A percentile compares a stretch with the other conserved stretches of the same genome.
These are phyloP conservation scores for Brenthis daphne DNA, from an alignment of 2,888 invertebrate species.

Conservation along the genomic window DNA sequence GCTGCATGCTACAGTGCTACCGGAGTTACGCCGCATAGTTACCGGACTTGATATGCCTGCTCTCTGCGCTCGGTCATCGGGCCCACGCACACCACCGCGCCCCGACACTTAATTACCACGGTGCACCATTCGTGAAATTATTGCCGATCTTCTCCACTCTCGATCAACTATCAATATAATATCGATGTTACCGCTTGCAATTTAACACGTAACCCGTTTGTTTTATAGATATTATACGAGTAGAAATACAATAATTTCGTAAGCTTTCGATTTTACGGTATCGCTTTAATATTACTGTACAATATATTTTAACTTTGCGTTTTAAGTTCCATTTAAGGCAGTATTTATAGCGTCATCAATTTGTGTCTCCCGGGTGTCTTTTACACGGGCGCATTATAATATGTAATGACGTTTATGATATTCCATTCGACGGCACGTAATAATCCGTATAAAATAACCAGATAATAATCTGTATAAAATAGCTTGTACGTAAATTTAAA, in stretches of 20 bases:
- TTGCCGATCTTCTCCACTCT: conserved; percentile 69
- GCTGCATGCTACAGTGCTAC: conserved; percentile 81
- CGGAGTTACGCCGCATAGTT: conserved; percentile 83
- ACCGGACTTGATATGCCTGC: conserved; percentile 79
- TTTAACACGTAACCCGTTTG: conserved; percentile 64
- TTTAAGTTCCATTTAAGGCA: conserved; percentile 40
- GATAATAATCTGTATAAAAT: conserved; percentile 35
- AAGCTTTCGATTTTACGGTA: conserved; percentile 40
- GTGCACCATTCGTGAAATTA: conserved; percentile 74
- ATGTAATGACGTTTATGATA: conserved; percentile 38
- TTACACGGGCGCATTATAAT: conserved; percentile 39
- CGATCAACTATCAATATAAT: conserved; percentile 73
- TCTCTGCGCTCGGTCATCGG: conserved; percentile 51
- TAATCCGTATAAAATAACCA: conserved; percentile 38
- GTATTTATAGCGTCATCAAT: conserved; percentile 42
- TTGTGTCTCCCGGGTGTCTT: conserved; percentile 37
- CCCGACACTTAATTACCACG: conserved; percentile 75
- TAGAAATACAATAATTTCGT: conserved; percentile 69
- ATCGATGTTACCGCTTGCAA: conserved; percentile 72
- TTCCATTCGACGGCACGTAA: conserved; percentile 35
- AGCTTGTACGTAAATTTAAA: conserved; percentile 35
- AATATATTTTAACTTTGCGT: conserved; percentile 43
- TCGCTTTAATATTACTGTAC: conserved; percentile 47
- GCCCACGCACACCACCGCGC: conserved; percentile 64
- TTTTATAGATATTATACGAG: conserved; percentile 51